Percentiles rank a stretch among this genome's conserved stretches.
These are phyloP conservation scores for Melanerpes formicivorus DNA, from an alignment of 2,113 vertebrate genomes.

Conservation along the genomic window DNA sequence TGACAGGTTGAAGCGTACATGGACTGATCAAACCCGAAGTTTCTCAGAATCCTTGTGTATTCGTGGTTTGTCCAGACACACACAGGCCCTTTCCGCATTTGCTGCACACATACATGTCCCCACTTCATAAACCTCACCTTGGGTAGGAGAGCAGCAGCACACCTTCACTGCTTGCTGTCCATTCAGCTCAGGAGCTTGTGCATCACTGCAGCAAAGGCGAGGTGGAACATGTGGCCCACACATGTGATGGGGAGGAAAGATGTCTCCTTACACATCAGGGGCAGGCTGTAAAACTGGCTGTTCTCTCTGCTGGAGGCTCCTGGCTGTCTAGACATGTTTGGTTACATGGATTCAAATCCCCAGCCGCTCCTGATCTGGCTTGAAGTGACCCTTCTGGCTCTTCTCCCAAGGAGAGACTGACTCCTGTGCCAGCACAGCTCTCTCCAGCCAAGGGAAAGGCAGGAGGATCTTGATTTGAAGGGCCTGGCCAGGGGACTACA, in stretches of 20 bases:
- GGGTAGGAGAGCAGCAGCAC: neutral
- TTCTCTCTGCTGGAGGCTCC: neutral
- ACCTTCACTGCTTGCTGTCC: no score
- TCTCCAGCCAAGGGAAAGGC: neutral
- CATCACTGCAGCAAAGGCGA: rapidly evolving
- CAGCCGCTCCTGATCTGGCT: neutral
- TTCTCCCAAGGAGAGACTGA: neutral
- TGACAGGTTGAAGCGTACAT: rapidly evolving
- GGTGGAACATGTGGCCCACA: neutral
- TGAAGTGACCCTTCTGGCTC: neutral
- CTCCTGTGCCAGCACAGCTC: neutral
- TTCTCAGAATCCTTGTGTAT: neutral
- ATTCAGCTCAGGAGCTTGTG: rapidly evolving
- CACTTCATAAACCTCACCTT: neutral
- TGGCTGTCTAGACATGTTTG: neutral
- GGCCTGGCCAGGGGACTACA: neutral
- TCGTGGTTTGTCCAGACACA: neutral
- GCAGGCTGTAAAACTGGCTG: neutral
- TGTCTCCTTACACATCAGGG: neutral
- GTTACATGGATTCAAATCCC: neutral
- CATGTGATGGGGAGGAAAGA: neutral
- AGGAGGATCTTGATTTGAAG: neutral
- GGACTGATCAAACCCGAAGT: neutral
- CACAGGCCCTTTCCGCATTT: neutral
- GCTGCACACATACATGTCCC: rapidly evolving